phyloP scores from a whole-genome alignment of 2,113 vertebrate species.

The Pomatostomus ruficeps region DNA sequence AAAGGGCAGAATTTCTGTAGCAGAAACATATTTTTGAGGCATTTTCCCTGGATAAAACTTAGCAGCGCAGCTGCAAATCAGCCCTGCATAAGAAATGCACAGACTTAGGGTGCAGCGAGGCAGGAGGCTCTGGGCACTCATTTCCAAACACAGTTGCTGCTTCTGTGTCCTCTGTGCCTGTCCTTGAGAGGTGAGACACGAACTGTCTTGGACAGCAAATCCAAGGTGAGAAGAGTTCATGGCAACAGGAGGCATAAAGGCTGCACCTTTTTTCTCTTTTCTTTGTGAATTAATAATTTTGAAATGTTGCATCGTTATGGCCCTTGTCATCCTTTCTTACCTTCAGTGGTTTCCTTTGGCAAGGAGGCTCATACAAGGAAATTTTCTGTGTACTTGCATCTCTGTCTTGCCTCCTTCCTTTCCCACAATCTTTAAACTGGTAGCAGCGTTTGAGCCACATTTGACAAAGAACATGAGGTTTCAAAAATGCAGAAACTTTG shows the following conservation, averaged over 20 bases:
- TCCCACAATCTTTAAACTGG: neutral
- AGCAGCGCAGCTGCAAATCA: neutral
- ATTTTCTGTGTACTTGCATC: neutral
- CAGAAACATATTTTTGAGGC: neutral
- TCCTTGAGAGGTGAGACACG: neutral
- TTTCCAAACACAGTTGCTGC: neutral
- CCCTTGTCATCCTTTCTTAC: neutral
- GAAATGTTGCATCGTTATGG: rapidly evolving
- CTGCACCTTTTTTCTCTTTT: neutral
- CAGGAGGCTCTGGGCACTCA: neutral
- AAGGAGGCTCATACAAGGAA: neutral
- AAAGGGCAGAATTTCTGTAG: neutral
- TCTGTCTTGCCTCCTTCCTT: neutral
- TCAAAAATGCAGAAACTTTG: neutral
- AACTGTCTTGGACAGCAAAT: neutral
- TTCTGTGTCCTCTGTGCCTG: neutral
- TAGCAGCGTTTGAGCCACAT: neutral
- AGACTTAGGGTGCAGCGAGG: neutral
- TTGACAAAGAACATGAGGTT: neutral
- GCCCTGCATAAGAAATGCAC: neutral
- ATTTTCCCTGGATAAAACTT: neutral
- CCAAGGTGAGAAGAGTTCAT: neutral
- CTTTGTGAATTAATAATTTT: neutral
- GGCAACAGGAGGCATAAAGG: neutral
- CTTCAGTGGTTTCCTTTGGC: neutral